phyloP scores from a whole-genome alignment of 2,113 vertebrate species.

The Steatornis caripensis region DNA sequence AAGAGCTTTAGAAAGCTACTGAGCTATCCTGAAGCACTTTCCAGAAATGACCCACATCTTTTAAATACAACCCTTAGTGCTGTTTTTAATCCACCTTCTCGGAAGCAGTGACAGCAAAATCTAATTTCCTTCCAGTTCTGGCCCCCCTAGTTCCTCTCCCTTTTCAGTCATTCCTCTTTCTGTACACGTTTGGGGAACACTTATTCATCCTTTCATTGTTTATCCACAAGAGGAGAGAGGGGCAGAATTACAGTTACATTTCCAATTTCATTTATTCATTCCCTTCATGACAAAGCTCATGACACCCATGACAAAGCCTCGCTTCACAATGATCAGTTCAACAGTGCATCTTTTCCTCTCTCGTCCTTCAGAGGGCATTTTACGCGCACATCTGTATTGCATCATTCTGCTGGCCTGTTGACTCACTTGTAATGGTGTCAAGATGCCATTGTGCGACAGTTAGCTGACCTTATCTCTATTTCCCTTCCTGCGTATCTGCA shows the following conservation, averaged over 20 bases:
- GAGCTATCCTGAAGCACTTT: background rate
- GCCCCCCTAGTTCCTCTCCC: background rate
- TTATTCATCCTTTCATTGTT: background rate
- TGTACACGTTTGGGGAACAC: fast-evolving
- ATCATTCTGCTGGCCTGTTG: background rate
- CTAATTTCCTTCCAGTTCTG: background rate
- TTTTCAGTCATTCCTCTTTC: background rate
- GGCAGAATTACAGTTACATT: background rate
- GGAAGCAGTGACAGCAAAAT: background rate
- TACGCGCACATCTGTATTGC: background rate
- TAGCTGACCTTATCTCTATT: background rate
- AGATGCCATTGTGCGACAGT: background rate
- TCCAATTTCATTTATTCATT: background rate
- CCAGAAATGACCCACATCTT: background rate
- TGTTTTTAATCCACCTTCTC: background rate
- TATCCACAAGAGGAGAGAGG: background rate
- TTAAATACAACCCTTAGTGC: background rate
- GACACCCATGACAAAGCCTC: background rate
- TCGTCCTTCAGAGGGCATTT: background rate
- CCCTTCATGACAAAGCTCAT: background rate
- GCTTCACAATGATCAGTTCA: background rate
- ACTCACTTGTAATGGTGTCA: background rate
- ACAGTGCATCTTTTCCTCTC: background rate
- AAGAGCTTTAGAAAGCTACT: background rate
- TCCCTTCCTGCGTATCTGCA: background rate